Evolutionary conservation across 2,113 vertebrate species (phyloP), one percentile per base, ranked within the genome.

Genomic region (Entomyzon cyanotis): DNA sequence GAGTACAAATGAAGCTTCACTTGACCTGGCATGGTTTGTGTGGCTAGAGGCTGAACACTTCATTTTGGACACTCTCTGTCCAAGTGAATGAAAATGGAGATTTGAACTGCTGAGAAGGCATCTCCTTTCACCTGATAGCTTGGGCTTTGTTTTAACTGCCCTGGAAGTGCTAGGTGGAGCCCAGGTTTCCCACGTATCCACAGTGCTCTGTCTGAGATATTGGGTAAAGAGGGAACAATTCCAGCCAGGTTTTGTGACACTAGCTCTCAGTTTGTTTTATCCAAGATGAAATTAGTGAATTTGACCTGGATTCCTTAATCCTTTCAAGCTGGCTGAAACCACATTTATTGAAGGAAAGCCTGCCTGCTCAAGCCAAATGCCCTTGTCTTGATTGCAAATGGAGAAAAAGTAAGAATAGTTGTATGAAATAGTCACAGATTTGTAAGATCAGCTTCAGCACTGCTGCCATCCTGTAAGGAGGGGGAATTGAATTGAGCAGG

Each of bases 281-380:
- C 50, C 56, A 47, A 68, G 76, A 70, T 84, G 27, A 94, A 94
- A 84, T 86, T 81, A 84, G 49, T 75, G 73, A 75, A 64, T 89
- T 83, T 80, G 70, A 90, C 58, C 70, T 94, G 78, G 55, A 58
- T 90, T 80, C 62, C 28, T 83, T 60, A 91, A 88, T 92, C 47
- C 52, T 87, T 94, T 95, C 52, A 52, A 90, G 55, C 65, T 78
- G 73, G 19, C 68, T 93, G 76, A 78, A 89, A 49, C 27, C 19
- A 37, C 18, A 33, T 89, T 95, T 89, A 47, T 39, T 81, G 76
- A 89, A 63, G 68, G 58, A 81, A 88, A 56, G 33, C 17, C 17
- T 80, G 49, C 24, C 35, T 52, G 11, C 35, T 67, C 77, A 42
- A 87, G n/a, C 62, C 21, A 73, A 75, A 69, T 82, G 37, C 33